Evolutionary conservation across 2,797 vertebrate species (phyloP), one percentile per base, ranked within the genome.

Genomic region (Bufotes viridis): DNA sequence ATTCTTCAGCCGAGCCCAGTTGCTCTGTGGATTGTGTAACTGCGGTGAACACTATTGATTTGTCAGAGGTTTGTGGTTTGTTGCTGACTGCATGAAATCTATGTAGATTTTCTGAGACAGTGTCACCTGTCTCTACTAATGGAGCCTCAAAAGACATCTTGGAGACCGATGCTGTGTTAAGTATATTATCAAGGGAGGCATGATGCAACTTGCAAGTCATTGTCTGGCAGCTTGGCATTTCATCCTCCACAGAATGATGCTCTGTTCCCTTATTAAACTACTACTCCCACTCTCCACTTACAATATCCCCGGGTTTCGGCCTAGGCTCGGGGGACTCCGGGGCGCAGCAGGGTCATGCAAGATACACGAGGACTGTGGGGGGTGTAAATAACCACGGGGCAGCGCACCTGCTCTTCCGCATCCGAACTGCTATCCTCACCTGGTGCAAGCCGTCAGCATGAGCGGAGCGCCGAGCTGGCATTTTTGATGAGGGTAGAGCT

Each of bases 1-100:
- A 93, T 72, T 93, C 93, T 87, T 94, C 92, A 88, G 57, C 89
- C 90, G 90, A 90, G 72, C 79, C 92, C 85, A 94, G 89, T 55
- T 95, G 90, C 87, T 94, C 93, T 87, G 93, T 88, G 74, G 92
- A 91, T 86, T 94, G 92, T 78, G 93, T 90, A 88, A 95, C 87
- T n/a, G 94, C 92, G 82, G 91, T 92, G 76, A 95, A n/a, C 4
- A 95, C 88, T 84, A 94, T 84, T 1, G 92, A 26, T 65, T 91
- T 93, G 92, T 94, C 93, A 90, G 85, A 90, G 22, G 87, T 49
- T 89, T 93, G 88, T n/a, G 92, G 91, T 83, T 93, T 90, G 91
- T 93, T 93, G 85, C 87, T 51, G 29, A 91, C 90, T 88, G 82
- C 78, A 85, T 92, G 0, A 0, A 87, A 85, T 82, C 91, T 81